Conservation (phyloP, 2,888 invertebrate species). For the Cremastinae sp. region DNA sequence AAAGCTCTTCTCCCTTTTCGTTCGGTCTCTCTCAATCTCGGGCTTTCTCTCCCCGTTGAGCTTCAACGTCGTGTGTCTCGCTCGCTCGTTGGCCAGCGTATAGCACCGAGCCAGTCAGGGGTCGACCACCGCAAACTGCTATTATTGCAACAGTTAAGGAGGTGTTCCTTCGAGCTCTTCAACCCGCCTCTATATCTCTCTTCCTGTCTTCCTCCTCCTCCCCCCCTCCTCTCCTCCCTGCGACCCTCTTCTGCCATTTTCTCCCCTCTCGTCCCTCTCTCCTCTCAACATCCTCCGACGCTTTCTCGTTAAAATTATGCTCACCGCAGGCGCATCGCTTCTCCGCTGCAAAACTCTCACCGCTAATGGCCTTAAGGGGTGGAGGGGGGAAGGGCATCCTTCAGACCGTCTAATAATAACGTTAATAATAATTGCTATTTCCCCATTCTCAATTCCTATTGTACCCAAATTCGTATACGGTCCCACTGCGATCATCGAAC, state of each 20-base stretch:
- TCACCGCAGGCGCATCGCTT: constrained; percentile 62
- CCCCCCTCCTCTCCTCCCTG: constrained; percentile 1
- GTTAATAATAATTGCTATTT: constrained; percentile 66
- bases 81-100: constrained; percentile 40
- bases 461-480: constrained; percentile 16
- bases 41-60: constrained; percentile 1
- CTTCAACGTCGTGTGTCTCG: constrained; percentile 32
- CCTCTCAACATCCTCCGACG: constrained; percentile 52
- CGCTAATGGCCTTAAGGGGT: constrained; percentile 62
- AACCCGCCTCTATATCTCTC: constrained; percentile 20
- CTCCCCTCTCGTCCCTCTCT: constrained; percentile 17
- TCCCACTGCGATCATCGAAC: too few species aligned
- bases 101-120: constrained; percentile 45
- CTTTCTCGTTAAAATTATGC: constrained; percentile 65
- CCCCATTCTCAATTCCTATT: constrained; percentile 38
- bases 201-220: constrained; percentile 8
- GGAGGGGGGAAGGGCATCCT: constrained; percentile 56
- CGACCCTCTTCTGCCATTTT: constrained; percentile 15
- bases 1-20: constrained; percentile 1
- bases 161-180: constrained; percentile 48
- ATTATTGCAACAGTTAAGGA: constrained; percentile 65
- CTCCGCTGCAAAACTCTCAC: constrained; percentile 56
- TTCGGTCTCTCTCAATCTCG: not conserved
- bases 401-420: constrained; percentile 67
- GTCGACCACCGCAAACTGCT: constrained; percentile 62